phyloP scores from a whole-genome alignment of 2,888 invertebrate species.

The Himalopsyche japonica region DNA sequence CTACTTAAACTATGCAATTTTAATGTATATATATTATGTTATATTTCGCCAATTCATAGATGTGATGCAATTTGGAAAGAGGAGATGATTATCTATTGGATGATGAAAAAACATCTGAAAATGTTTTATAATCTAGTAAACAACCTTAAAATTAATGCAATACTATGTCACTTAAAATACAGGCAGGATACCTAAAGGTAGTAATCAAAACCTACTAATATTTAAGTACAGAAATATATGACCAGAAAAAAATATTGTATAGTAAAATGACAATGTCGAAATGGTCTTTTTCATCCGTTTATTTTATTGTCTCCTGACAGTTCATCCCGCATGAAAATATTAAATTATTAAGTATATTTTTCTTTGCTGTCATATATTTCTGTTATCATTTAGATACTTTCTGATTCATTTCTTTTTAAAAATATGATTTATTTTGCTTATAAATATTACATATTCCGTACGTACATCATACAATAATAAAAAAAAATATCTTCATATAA shows the following conservation, averaged over 20 bases:
- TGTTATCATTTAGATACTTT: not conserved
- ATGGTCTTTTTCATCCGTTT: too few relatives aligned
- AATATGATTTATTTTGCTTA: too few relatives aligned
- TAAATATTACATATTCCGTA: too few relatives aligned
- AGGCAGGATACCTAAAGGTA: not conserved
- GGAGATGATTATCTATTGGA: not conserved
- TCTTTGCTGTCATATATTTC: not conserved
- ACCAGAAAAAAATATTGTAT: not conserved
- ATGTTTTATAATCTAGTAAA: not conserved
- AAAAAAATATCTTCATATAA: too few relatives aligned
- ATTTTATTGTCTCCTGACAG: too few relatives aligned
- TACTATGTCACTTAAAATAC: not conserved
- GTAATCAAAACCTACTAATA: not conserved
- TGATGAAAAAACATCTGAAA: not conserved
- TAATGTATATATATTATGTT: not conserved
- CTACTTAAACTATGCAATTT: not conserved
- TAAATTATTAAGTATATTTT: not conserved
- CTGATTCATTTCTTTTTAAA: too few relatives aligned
- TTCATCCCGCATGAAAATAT: too few relatives aligned
- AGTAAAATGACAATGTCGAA: too few relatives aligned
- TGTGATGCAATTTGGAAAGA: not conserved
- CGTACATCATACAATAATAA: too few relatives aligned
- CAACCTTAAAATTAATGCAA: not conserved
- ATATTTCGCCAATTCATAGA: not conserved
- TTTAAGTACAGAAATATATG: not conserved